Conservation (phyloP, 2,113 vertebrate species). For the Nerophis lumbriciformis region DNA sequence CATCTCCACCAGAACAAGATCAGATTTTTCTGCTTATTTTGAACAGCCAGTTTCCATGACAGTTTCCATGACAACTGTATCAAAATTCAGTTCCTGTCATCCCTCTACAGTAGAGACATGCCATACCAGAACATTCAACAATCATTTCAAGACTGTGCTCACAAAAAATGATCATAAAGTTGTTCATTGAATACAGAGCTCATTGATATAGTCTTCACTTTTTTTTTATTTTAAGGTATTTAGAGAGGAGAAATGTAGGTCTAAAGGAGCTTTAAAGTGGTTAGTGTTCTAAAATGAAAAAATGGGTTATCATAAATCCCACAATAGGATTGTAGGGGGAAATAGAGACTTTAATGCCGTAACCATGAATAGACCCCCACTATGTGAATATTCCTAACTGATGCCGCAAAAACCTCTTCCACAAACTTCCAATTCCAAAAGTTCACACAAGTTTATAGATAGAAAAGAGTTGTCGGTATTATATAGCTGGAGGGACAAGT, state of each 20-base stretch:
- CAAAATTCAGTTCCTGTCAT: conserved; percentile 29
- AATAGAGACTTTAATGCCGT: conserved; percentile 21
- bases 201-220: conserved; percentile 8
- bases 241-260: conserved; percentile 8
- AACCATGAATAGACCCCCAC: conserved; percentile 40
- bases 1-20: conserved; percentile 22
- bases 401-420: conserved; percentile 36
- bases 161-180: background rate
- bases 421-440: conserved; percentile 38
- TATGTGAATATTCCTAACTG: conserved; percentile 38
- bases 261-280: conserved; percentile 31
- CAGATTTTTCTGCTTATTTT: conserved; percentile 16
- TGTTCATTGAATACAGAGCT: conserved; percentile 8
- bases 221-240: conserved; percentile 10
- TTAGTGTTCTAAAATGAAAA: conserved; percentile 15
- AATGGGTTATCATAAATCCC: conserved; percentile 35
- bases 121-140: conserved; percentile 1
- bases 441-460: conserved; percentile 40
- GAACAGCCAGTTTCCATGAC: conserved; percentile 37
- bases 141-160: conserved; percentile 3
- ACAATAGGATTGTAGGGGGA: conserved; percentile 27
- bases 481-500: conserved; percentile 25
- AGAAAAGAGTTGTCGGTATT: conserved; percentile 37
- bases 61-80: conserved; percentile 45
- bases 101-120: conserved; percentile 14